Base-by-base conservation (phyloP, 2,113 vertebrate species). In the Cebus imitator region DNA sequence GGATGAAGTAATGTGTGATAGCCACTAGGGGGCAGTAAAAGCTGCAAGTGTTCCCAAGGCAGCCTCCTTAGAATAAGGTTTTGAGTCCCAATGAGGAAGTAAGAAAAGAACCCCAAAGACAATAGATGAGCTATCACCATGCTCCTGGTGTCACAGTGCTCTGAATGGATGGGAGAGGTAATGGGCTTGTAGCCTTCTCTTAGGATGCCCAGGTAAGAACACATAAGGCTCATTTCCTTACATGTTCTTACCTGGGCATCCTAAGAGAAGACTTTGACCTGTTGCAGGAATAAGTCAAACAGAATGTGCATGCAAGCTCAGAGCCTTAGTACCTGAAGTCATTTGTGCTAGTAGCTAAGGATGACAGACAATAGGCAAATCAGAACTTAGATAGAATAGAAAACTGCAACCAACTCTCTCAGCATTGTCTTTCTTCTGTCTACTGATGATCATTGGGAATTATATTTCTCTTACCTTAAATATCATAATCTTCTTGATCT, bases 291-390 rank as follows among this genome's bases (percentile, higher is more conserved):
- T 52, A 50, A 21, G 25, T 92, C 27, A 50, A 64, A 61, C 12
- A 12, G 70, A 90, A 61, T n/a, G 8, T 21, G 0, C 14, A 58
- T 66, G 52, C 73, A 85, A 58, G 82, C 11, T 76, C 32, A 82
- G 35, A 85, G 10, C 25, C 30, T 82, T 58, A 37, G 40, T 50
- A 70, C 43, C 75, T 57, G 72, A 40, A 90, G 57, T 35, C 8
- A 30, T 58, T 37, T 58, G 40, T 64, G 21, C 13, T 81, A 35
- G 57, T 72, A 84, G 84, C 70, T 40, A 80, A 88, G 61, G 55
- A 91, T 87, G 85, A 76, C 5, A 79, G 88, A 52, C 32, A 61
- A 32, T 27, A 86, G 40, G n/a, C 37, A 95, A 91, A 95, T 91
- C 35, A n/a, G 40, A 35, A 75, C 9, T 83, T 48, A 68, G 32